A percentile compares a stretch with the other conserved stretches of the same genome.
phyloP scores from a whole-genome alignment of 2,888 invertebrate genomes.

The Sminthurides aquaticus region DNA sequence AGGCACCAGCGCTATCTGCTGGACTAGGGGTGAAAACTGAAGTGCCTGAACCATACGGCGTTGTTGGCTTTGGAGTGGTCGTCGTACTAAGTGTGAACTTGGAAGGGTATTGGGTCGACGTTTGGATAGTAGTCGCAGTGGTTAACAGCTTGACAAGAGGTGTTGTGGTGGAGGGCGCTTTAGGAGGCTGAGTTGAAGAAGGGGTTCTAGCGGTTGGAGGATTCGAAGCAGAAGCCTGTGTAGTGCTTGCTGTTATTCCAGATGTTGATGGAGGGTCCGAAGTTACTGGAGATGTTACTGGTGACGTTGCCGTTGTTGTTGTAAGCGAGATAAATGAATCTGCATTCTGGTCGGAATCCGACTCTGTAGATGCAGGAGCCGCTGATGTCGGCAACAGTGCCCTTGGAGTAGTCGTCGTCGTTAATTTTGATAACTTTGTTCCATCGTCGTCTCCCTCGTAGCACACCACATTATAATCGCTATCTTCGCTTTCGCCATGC shows the following conservation, averaged over 20 bases:
- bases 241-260: too few relatives aligned
- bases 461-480: background rate
- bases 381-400: background rate
- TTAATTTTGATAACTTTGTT: background rate
- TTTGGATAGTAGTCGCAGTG: background rate
- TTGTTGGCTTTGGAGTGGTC: background rate
- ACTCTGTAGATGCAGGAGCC: background rate
- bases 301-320: background rate
- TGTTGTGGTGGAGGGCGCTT: too few relatives aligned
- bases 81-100: background rate
- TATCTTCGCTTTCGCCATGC: background rate
- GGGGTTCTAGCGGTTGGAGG: background rate
- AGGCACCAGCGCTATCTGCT: background rate
- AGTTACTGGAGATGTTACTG: background rate
- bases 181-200: background rate
- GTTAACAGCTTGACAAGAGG: too few relatives aligned
- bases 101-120: background rate
- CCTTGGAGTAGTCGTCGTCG: background rate
- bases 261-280: background rate
- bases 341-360: too few relatives aligned
- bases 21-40: background rate
- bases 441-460: background rate
- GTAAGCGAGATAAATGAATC: background rate
- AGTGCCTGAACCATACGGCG: background rate
- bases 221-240: background rate